Evolutionary conservation across 2,888 invertebrate species (phyloP).

Genomic region (Selenia dentaria): DNA sequence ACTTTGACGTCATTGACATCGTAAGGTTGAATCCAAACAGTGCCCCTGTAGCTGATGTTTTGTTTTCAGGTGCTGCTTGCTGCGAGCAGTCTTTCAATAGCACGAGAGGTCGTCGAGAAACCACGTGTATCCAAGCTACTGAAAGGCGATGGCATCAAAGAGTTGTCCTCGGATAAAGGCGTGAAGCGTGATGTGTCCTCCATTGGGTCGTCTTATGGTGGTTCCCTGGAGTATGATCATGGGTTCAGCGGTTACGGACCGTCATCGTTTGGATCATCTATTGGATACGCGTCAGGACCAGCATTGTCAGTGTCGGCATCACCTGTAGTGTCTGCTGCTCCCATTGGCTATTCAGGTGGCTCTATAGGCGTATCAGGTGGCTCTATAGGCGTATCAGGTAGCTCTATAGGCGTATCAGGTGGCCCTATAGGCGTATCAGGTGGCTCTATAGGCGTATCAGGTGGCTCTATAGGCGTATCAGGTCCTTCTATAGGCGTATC

Average conservation of each 20-base stretch:
- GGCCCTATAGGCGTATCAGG: too few relatives aligned
- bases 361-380: too few relatives aligned
- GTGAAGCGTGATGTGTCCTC: slow-evolving; percentile 61
- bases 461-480: slow-evolving; percentile 32
- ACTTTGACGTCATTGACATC: too few relatives aligned
- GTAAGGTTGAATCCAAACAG: too few relatives aligned
- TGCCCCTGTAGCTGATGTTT: too few relatives aligned
- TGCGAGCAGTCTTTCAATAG: slow-evolving; percentile 61
- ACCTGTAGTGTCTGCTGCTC: slow-evolving; percentile 34
- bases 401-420: slow-evolving; percentile 34
- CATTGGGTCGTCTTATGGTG: slow-evolving; percentile 13
- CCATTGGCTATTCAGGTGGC: too few relatives aligned
- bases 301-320: slow-evolving; percentile 9
- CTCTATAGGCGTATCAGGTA: slow-evolving; percentile 13
- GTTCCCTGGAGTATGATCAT: slow-evolving; percentile 3
- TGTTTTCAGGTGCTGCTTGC: slow-evolving; percentile 67
- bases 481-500: slow-evolving; percentile 34
- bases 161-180: slow-evolving; percentile 59
- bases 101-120: slow-evolving; percentile 57
- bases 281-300: slow-evolving; percentile 8
- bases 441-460: slow-evolving; percentile 16
- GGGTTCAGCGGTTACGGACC: slow-evolving; percentile 2
- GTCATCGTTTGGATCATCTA: slow-evolving; percentile 2
- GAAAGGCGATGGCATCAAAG: slow-evolving; percentile 64
- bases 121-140: slow-evolving; percentile 63